Evolutionary conservation across 2,888 invertebrate genomes (phyloP).

Genomic region (Capitulum mitella): DNA sequence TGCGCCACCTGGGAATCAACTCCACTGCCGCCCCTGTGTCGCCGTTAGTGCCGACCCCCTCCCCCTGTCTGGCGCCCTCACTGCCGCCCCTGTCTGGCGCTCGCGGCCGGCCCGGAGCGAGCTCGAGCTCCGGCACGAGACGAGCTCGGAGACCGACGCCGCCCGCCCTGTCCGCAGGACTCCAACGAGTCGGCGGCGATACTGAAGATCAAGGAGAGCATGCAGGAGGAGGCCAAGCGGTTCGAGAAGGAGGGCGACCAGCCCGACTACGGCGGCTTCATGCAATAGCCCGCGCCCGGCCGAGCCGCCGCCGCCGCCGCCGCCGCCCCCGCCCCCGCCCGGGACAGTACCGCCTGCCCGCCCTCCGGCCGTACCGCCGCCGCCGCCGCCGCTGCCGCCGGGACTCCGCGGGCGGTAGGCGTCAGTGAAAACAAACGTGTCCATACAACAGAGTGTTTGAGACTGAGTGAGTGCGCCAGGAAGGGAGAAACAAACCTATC

Average conservation of each 20-base stretch:
- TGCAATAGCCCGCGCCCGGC: conserved; percentile 64
- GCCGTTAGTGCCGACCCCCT: too few species aligned
- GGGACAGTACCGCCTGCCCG: background rate
- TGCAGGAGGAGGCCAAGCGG: conserved; percentile 99
- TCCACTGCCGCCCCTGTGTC: too few species aligned
- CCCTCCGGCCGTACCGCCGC: background rate
- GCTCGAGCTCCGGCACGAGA: too few species aligned
- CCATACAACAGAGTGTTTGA: background rate
- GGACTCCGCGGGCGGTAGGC: background rate
- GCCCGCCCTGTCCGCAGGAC: conserved; percentile 52
- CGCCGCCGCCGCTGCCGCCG: background rate
- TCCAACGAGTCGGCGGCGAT: conserved; percentile 99
- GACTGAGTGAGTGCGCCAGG: background rate
- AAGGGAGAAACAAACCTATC: background rate
- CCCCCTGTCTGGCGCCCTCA: too few species aligned
- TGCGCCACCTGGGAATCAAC: too few species aligned
- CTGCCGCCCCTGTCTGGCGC: too few species aligned
- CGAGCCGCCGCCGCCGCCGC: conserved; percentile 21
- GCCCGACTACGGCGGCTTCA: conserved; percentile 75
- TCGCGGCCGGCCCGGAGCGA: too few species aligned
- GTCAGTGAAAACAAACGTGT: conserved; percentile 15
- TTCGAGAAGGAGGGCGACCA: conserved; percentile 96
- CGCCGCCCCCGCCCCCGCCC: background rate
- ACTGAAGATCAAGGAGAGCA: conserved; percentile 99
- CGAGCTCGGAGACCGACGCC: background rate